Base-by-base conservation (phyloP, 2,888 invertebrate species). In the Clunio marinus region DNA sequence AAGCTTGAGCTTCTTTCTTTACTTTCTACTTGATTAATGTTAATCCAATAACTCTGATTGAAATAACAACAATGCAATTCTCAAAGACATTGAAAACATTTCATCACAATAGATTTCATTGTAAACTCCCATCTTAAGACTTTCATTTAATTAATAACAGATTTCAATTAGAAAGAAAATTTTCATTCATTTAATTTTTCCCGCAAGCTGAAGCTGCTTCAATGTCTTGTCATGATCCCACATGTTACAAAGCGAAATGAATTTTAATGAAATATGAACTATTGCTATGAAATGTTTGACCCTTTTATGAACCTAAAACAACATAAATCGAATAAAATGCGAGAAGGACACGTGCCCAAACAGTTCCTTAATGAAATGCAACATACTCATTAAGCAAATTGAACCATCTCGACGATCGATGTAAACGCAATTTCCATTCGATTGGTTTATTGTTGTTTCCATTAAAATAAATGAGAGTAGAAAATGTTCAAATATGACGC, bases 321-420 rank as follows among this genome's bases (percentile, higher is more conserved):
- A 51, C 22, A 51, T 32, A 32, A 7, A 32, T 32, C n/a, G n/a
- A 10, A 32, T 10, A 32, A 32, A 7, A 10, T 7, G 32, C 5
- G 4, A 27, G 3, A 25, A 1, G 2, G 41, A 10, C 60, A 60
- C 60, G 60, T 60, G 60, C 3, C 41, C 7, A 7, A 15, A 60
- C 60, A 25, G 37, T 60, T 37, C 22, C 37, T 41, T 60, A 60
- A 60, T 60, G 60, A 60, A 60, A 60, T 60, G 60, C 37, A 60
- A 60, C 60, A 60, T 60, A 35, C 24, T 60, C 60, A 60, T 60
- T 60, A 60, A 22, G 37, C 60, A 60, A 60, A 60, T 60, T 60
- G 60, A 60, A 60, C 60, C 22, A 25, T 58, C 57, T 25, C 15
- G 8, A 4, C 45, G 13, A 45, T 45, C 45, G 17, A 5, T 4